Evolutionary conservation across 2,888 invertebrate genomes (phyloP).

Genomic region (Machimus atricapillus): DNA sequence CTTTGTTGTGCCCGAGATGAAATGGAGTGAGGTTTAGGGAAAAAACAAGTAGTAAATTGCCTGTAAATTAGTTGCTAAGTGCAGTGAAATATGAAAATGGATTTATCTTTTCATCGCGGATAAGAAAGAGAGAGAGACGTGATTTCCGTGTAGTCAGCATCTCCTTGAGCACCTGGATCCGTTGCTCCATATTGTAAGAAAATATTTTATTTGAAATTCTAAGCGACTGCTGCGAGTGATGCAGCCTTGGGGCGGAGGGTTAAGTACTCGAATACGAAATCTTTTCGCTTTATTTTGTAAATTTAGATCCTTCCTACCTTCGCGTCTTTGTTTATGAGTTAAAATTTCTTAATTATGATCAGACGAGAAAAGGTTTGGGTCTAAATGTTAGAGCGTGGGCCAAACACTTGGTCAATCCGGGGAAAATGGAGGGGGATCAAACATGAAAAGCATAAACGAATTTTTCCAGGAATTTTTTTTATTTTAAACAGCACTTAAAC

Average conservation of each 20-base stretch:
- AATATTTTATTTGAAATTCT: background rate
- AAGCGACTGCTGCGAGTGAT: background rate
- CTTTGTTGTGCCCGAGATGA: background rate
- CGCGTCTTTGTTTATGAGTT: background rate
- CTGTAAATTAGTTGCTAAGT: background rate
- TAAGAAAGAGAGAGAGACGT: background rate
- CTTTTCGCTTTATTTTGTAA: background rate
- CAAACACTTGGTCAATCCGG: background rate
- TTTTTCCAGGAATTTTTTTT: background rate
- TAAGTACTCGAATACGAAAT: background rate
- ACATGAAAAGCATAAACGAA: background rate
- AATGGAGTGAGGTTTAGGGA: background rate
- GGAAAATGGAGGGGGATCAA: background rate
- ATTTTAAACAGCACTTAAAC: background rate
- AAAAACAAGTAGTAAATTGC: background rate
- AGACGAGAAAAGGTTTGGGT: background rate
- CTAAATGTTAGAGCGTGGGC: background rate
- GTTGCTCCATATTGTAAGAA: background rate
- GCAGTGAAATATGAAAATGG: slow-evolving; percentile 6
- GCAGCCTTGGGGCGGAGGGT: background rate
- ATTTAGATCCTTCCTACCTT: background rate
- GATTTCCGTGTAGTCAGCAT: background rate
- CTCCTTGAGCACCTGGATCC: background rate
- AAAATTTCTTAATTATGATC: background rate
- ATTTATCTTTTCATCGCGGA: slow-evolving; percentile 2